Conservation (phyloP, 1,140 invertebrate species). For the Drosophila mayri region DNA sequence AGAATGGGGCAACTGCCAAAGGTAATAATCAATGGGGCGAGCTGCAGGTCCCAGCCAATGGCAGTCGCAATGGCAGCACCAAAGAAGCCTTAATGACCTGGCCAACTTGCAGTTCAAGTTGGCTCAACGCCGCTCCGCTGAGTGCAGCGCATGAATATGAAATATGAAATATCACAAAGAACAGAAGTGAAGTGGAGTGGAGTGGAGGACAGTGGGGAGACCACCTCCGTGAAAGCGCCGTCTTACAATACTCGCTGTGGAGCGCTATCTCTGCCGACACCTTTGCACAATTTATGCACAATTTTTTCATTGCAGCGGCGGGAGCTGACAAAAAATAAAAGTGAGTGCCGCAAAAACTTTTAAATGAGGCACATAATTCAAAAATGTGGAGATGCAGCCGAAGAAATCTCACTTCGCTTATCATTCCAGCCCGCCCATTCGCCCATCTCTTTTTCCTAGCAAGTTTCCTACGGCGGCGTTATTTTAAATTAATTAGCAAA, state of each 20-base stretch:
- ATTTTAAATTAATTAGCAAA: conserved; percentile 79
- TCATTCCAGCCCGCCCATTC: background rate
- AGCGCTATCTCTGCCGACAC: conserved; percentile 73
- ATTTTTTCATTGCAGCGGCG: conserved; percentile 44
- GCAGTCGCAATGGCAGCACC: conserved; percentile 11
- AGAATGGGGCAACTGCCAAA: conserved; percentile 23
- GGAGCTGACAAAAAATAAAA: conserved; percentile 47
- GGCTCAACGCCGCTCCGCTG: conserved; percentile 51
- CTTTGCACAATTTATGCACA: conserved; percentile 76
- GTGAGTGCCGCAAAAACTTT: conserved; percentile 70
- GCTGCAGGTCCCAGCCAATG: conserved; percentile 23
- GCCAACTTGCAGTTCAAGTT: conserved; percentile 66
- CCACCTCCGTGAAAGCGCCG: conserved; percentile 20
- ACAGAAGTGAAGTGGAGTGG: conserved; percentile 4
- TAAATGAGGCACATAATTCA: conserved; percentile 79
- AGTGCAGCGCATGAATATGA: conserved; percentile 71
- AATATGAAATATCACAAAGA: conserved; percentile 71
- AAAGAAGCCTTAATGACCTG: conserved; percentile 70
- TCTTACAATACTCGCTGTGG: conserved; percentile 29
- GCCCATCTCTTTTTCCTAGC: background rate
- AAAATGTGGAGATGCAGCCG: conserved; percentile 50
- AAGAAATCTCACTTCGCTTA: conserved; percentile 26
- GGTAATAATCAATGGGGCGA: conserved; percentile 63
- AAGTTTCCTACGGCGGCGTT: conserved; percentile 46
- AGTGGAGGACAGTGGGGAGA: background rate